These are phyloP conservation scores for Drosophila barbarae DNA, from an alignment of 2,888 invertebrate genomes.

Conservation along the genomic window DNA sequence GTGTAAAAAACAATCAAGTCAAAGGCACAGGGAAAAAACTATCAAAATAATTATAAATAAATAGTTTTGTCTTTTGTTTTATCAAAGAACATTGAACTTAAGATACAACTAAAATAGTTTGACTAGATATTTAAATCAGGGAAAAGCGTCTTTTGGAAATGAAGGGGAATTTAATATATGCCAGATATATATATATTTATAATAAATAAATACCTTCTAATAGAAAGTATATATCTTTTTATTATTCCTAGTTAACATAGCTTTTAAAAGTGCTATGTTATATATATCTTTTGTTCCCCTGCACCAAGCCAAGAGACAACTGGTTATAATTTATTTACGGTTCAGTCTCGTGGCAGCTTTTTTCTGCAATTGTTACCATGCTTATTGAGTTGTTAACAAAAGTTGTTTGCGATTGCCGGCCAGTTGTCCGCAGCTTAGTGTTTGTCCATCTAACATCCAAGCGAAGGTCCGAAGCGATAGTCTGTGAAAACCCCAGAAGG, in stretches of 20 bases:
- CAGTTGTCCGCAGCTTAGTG: constrained; percentile 32
- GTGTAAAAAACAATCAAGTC: constrained; percentile 26
- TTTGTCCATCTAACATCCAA: constrained; percentile 21
- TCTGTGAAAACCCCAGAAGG: constrained; percentile 61
- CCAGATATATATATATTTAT: no score
- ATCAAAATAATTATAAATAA: not conserved
- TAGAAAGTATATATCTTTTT: not conserved
- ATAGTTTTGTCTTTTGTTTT: no score
- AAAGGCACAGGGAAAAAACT: not conserved
- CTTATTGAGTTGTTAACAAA: constrained; percentile 58
- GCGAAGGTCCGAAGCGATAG: constrained; percentile 44
- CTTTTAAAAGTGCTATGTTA: not conserved
- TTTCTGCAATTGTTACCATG: constrained; percentile 44
- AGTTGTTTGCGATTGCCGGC: constrained; percentile 12
- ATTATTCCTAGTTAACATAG: not conserved
- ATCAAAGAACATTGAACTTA: not conserved
- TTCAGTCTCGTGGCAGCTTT: constrained; percentile 30
- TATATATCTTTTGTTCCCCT: not conserved
- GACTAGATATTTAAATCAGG: not conserved
- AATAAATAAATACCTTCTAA: not conserved
- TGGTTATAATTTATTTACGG: constrained; percentile 60
- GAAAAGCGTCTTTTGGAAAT: not conserved
- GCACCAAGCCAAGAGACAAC: constrained; percentile 21
- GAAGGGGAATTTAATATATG: not conserved
- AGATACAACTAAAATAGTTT: not conserved